Percentiles rank a stretch among this genome's conserved stretches.
These are phyloP conservation scores for Beris morrisii DNA, from an alignment of 2,888 invertebrate genomes.

Conservation along the genomic window DNA sequence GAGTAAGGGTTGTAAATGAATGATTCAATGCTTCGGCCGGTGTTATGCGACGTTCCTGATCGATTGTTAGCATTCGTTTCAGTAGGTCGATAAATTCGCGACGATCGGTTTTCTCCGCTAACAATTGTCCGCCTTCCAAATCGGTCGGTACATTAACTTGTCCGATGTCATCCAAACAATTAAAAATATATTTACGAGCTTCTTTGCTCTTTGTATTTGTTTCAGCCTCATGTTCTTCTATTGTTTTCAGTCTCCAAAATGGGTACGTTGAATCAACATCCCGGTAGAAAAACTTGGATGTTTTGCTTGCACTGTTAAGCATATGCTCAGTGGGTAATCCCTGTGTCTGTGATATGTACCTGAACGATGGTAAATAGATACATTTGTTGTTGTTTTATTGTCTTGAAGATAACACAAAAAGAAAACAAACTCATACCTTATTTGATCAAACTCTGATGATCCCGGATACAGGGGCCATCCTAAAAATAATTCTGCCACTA, in stretches of 20 bases:
- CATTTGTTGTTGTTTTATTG: neutral
- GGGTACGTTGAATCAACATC: constrained; percentile 91
- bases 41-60: constrained; percentile 93
- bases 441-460: constrained; percentile 98
- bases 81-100: constrained; percentile 96
- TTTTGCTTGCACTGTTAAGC: constrained; percentile 96
- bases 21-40: constrained; percentile 96
- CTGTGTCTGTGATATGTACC: constrained; percentile 94
- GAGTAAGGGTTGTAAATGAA: constrained; percentile 90
- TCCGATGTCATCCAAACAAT: constrained; percentile 97
- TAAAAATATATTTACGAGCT: constrained; percentile 98
- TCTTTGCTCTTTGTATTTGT: constrained; percentile 99
- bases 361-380: constrained; percentile 34
- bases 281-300: constrained; percentile 96
- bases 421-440: constrained; percentile 69
- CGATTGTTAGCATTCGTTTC: constrained; percentile 98
- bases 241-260: constrained; percentile 87
- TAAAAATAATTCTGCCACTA: constrained; percentile 97
- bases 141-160: constrained; percentile 97
- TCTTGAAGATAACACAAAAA: constrained; percentile 1
- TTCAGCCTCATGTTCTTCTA: constrained; percentile 97
- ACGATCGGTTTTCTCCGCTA: constrained; percentile 96
- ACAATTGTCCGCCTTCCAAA: constrained; percentile 91
- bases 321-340: constrained; percentile 97
- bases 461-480: constrained; percentile 99